Percentiles rank a stretch among this genome's conserved stretches.
These are phyloP conservation scores for Stenichneumon culpator DNA, from an alignment of 2,888 invertebrate species.

Conservation along the genomic window DNA sequence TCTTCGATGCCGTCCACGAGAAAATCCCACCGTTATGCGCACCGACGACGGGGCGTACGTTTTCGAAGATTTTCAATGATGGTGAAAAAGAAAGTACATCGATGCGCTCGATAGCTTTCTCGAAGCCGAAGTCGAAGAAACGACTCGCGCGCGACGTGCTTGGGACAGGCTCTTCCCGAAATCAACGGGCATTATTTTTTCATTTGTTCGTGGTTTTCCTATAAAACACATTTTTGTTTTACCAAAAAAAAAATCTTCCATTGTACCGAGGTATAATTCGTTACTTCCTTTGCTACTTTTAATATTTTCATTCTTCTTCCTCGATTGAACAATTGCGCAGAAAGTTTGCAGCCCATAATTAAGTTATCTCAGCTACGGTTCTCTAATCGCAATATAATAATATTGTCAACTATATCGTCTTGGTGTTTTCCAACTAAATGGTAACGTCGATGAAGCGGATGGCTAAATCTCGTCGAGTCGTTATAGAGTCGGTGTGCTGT, in stretches of 20 bases:
- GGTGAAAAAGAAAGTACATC: conserved; percentile 29
- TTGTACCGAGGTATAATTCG: conserved; percentile 11
- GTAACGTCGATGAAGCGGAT: conserved; percentile 9
- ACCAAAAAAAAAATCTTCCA: conserved; percentile 22
- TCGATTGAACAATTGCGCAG: conserved; percentile 31
- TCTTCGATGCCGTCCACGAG: neutral
- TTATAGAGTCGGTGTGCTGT: conserved; percentile 1
- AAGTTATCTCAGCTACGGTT: conserved; percentile 46
- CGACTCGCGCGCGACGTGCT: conserved; percentile 10
- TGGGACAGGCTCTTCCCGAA: conserved; percentile 16
- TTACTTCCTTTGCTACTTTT: conserved; percentile 20
- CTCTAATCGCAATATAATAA: conserved; percentile 56
- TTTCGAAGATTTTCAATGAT: conserved; percentile 26
- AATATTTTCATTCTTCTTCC: conserved; percentile 22
- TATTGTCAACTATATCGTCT: conserved; percentile 67
- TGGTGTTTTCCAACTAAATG: conserved; percentile 18
- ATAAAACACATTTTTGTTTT: conserved; percentile 53
- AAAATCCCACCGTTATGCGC: neutral
- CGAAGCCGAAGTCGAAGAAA: neutral
- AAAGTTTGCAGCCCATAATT: conserved; percentile 45
- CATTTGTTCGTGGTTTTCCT: conserved; percentile 48
- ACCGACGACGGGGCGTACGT: conserved; percentile 61
- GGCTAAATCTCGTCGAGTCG: conserved; percentile 6
- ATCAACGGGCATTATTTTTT: conserved; percentile 23
- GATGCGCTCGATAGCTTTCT: conserved; percentile 19